phyloP scores from a whole-genome alignment of 1,140 invertebrate genomes.

The Stegodyphus mimosarum region DNA sequence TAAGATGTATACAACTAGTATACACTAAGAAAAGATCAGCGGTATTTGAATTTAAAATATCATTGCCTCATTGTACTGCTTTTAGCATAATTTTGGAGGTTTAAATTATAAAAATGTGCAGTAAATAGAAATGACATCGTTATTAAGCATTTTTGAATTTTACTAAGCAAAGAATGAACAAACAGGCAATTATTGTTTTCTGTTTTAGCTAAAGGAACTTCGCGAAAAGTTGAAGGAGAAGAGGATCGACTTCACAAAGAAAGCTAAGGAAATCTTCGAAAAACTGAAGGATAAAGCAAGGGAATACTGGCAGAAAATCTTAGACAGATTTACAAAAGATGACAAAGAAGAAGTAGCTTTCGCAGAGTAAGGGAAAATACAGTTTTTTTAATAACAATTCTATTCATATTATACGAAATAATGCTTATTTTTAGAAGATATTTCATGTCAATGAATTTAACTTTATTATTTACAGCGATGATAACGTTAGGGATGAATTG shows the following conservation, averaged over 20 bases:
- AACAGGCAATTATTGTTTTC: no score
- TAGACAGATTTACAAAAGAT: neutral
- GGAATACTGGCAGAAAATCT: neutral
- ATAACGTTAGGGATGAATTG: constrained; percentile 10
- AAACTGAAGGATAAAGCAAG: neutral
- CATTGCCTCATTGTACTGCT: no score
- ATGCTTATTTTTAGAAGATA: neutral
- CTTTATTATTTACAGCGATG: neutral
- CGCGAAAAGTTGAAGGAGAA: constrained; percentile 3
- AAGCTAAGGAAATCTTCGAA: neutral
- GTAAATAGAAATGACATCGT: neutral
- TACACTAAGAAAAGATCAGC: no score
- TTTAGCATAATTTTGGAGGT: neutral
- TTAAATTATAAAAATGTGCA: neutral
- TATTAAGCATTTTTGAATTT: neutral
- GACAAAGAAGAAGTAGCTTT: neutral
- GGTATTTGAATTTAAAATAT: no score
- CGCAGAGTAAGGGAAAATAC: neutral
- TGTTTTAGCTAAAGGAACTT: neutral
- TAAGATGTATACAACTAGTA: no score
- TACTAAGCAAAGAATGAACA: neutral
- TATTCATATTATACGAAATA: neutral
- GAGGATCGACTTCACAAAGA: neutral
- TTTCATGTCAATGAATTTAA: no score
- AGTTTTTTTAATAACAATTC: neutral